Base-by-base conservation (phyloP, 2,888 invertebrate genomes). In the Lasioglossum lativentre region DNA sequence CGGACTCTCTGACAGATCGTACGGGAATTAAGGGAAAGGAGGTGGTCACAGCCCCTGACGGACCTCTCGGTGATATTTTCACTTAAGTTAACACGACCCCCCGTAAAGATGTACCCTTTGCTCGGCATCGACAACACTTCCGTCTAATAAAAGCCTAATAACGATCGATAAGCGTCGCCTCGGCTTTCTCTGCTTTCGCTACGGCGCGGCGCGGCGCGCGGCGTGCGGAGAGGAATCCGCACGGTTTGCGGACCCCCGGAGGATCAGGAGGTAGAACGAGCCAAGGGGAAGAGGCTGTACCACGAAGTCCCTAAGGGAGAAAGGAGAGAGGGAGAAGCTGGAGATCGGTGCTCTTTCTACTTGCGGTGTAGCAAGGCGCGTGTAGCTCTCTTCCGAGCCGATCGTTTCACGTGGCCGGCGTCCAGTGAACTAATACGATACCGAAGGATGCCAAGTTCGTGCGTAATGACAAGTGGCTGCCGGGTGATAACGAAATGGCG, bases 51-150 rank as follows among this genome's bases (percentile, higher is more conserved):
- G 88, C 82, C 80, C 78, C 84, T 80, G 85, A 63, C n/a, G 86
- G 94, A 94, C 94, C 94, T 87, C 94, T 91, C 85, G 93, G 92
- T 86, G 94, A 83, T 93, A 92, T 93, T 92, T 94, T 93, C 94
- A 94, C 94, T 94, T 93, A 94, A 94, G 92, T 91, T 93, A 92
- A 94, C 93, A 94, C 89, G 92, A 91, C 91, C 92, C 90, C 94
- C 94, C 85, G 88, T 87, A 88, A 85, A 82, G 92, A 92, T 85
- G 83, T 88, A 86, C 90, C 88, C 91, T 89, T 90, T 87, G 86
- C 85, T 70, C 74, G 75, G 80, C 78, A 85, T 81, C 89, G 89
- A 83, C 88, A 78, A 90, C 91, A 90, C 94, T 93, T 93, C 88
- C 93, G 84, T 93, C 93, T 91, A 93, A 94, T 94, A 93, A 93